These are phyloP conservation scores for Anguilla pacifica DNA, from an alignment of 2,797 vertebrate species.

Conservation along the genomic window DNA sequence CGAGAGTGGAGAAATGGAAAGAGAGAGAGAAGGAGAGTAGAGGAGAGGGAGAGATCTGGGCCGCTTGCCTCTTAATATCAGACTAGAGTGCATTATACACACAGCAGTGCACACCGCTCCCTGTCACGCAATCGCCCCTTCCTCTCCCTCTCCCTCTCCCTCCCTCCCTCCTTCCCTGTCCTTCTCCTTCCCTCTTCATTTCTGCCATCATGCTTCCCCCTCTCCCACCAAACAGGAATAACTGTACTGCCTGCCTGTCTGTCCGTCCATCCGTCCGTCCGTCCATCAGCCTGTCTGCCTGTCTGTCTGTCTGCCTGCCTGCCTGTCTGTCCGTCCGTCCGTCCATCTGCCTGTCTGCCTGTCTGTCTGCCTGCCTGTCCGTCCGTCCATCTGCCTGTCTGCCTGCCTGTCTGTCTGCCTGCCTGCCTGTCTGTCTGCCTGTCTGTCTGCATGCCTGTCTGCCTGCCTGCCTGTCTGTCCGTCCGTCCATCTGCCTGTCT, in stretches of 20 bases:
- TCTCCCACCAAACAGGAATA: background rate
- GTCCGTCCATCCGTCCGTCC: too few relatives aligned
- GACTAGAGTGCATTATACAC: constrained; percentile 77
- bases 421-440: too few relatives aligned
- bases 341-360: too few relatives aligned
- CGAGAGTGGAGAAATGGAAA: background rate
- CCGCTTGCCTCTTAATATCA: constrained; percentile 66
- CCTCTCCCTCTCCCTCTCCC: background rate
- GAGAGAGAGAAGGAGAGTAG: background rate
- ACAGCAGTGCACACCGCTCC: constrained; percentile 68
- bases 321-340: too few relatives aligned
- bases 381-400: too few relatives aligned
- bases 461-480: too few relatives aligned
- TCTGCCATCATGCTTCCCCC: constrained; percentile 13
- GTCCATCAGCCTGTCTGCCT: too few relatives aligned
- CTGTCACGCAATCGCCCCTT: constrained; percentile 70
- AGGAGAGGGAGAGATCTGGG: constrained; percentile 47
- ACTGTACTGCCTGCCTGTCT: background rate
- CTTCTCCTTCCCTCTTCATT: constrained; percentile 44
- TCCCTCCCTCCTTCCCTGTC: background rate
- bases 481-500: too few relatives aligned
- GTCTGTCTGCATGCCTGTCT: too few relatives aligned
- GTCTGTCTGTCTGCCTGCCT: too few relatives aligned
- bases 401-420: too few relatives aligned
- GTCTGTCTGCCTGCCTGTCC: too few relatives aligned